Conservation (phyloP, 2,113 vertebrate genomes). For the Zosterops hypoxanthus region DNA sequence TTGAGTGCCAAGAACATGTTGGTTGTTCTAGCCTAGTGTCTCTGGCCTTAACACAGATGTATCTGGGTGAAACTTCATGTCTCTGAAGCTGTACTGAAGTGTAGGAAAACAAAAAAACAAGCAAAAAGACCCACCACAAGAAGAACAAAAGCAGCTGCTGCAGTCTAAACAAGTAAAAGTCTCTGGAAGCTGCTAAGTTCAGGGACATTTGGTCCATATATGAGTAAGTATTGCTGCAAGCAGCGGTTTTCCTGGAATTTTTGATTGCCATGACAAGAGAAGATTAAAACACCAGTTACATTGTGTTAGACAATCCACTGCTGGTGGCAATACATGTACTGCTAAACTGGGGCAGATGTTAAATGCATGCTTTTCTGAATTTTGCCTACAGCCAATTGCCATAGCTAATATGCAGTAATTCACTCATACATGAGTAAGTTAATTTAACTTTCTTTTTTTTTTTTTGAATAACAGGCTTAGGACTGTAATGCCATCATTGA, state of each 20-base stretch:
- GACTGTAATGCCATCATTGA: neutral
- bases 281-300: neutral
- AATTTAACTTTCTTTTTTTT: neutral
- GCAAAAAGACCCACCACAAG: neutral
- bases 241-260: neutral
- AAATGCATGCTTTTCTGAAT: constrained; percentile 18
- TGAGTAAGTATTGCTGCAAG: neutral
- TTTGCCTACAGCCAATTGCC: constrained; percentile 9
- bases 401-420: constrained; percentile 10
- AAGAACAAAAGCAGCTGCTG: neutral
- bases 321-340: neutral
- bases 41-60: neutral
- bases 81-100: neutral
- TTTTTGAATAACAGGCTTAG: neutral
- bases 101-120: neutral
- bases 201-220: neutral
- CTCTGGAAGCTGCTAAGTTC: neutral
- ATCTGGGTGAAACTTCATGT: neutral
- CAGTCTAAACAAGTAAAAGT: neutral
- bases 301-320: neutral
- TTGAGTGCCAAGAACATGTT: neutral
- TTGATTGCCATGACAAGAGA: neutral
- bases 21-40: neutral
- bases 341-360: constrained; percentile 20
- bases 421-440: neutral